Evolutionary conservation across 2,113 vertebrate species (phyloP), one percentile per base, ranked within the genome.

Genomic region (Aramus guarauna): DNA sequence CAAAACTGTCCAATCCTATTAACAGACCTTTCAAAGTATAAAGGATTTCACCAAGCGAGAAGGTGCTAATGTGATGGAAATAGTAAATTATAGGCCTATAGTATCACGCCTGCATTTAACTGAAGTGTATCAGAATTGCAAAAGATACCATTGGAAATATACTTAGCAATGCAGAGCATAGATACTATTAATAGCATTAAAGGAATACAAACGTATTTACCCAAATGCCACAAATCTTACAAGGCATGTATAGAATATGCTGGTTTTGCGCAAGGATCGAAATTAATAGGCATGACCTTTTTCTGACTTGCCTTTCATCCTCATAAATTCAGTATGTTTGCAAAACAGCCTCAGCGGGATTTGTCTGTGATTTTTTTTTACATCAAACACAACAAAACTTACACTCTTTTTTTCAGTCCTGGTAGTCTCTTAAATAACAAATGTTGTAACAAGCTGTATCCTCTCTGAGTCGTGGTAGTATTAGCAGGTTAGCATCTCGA

Each of bases 271-370:
- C 90, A 74, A 94, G 95, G 96, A 97, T 94, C 97, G 92, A 96
- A 98, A 98, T 98, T 94, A 97, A 96, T 96, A 96, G 94, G 80
- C n/a, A 17, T 96, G 96, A 98, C 97, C 97, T 97, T 96, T 97
- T 80, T 30, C 90, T 91, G 94, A 94, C 97, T 97, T 73, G 60
- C 64, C 59, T 95, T 50, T 73, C 72, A 52, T 85, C 85, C 96
- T 95, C 96, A 88, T 85, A 96, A 97, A 98, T 96, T 96, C 91
- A 69, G 76, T 56, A 16, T 79, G 75, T 96, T 97, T 95, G 95
- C 85, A 95, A 77, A 97, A 30, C 21, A 90, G 81, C 48, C 84
- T 95, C 97, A 23, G 48, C 0, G 11, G 78, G 83, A 77, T 85
- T 90, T 87, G 92, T 92, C 72, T 94, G 52, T 93, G 93, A 36